Evolutionary conservation across 2,888 invertebrate genomes (phyloP).

Genomic region (Lochmaea capreae): DNA sequence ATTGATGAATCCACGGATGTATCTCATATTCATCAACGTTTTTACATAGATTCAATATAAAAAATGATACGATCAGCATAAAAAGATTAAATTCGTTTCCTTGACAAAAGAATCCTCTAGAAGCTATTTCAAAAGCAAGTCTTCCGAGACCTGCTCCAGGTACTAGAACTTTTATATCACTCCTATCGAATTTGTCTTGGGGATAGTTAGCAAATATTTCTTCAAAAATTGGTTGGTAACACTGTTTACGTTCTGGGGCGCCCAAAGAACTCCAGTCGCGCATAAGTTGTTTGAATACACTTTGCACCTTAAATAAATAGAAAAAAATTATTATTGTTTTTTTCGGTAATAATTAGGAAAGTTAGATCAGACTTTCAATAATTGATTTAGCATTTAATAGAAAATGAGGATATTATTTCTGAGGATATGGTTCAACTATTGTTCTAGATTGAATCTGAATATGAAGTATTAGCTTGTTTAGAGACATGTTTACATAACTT

Average conservation of each 20-base stretch:
- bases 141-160: slow-evolving; percentile 98
- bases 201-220: slow-evolving; percentile 83
- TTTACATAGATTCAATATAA: slow-evolving; percentile 88
- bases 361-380: too few species aligned
- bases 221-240: slow-evolving; percentile 90
- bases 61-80: slow-evolving; percentile 97
- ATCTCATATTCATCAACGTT: slow-evolving; percentile 81
- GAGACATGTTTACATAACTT: too few species aligned
- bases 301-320: slow-evolving; percentile 73
- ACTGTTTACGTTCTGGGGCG: slow-evolving; percentile 82
- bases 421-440: too few species aligned
- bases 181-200: slow-evolving; percentile 69
- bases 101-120: slow-evolving; percentile 89
- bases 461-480: too few species aligned
- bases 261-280: slow-evolving; percentile 96
- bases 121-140: slow-evolving; percentile 93
- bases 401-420: too few species aligned
- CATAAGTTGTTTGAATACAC: slow-evolving; percentile 95
- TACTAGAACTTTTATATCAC: slow-evolving; percentile 81
- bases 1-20: slow-evolving; percentile 96
- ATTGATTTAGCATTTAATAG: too few species aligned
- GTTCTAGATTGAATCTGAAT: too few species aligned
- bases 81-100: slow-evolving; percentile 98
- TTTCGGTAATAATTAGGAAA: not conserved
- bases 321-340: slow-evolving; percentile 22